phyloP scores from a whole-genome alignment of 1,140 invertebrate species.

The Aphidius gifuensis region DNA sequence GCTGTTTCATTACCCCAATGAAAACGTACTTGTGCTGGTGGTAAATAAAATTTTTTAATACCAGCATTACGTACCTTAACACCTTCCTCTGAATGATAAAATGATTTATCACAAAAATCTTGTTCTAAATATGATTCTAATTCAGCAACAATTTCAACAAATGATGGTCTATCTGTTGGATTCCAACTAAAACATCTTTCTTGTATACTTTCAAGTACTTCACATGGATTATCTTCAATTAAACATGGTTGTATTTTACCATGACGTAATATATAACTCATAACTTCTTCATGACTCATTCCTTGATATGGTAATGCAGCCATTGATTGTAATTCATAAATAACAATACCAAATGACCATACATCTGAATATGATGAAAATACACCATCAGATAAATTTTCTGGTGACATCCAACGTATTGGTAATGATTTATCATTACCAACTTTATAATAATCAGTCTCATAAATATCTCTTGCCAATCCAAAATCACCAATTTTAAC shows the following conservation, averaged over 20 bases:
- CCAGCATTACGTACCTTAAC: constrained; percentile 40
- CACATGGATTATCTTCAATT: constrained; percentile 56
- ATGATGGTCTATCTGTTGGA: constrained; percentile 44
- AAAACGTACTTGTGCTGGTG: constrained; percentile 40
- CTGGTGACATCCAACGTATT: constrained; percentile 74
- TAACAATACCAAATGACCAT: constrained; percentile 73
- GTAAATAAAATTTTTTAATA: constrained; percentile 40
- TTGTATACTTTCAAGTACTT: constrained; percentile 52
- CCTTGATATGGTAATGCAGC: constrained; percentile 74
- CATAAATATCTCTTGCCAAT: constrained; percentile 72
- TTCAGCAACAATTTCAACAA: constrained; percentile 56
- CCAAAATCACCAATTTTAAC: constrained; percentile 75
- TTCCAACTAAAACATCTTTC: constrained; percentile 53
- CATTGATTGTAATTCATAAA: constrained; percentile 76
- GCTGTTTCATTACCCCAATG: constrained; percentile 46
- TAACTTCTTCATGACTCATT: constrained; percentile 61
- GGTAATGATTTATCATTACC: constrained; percentile 64
- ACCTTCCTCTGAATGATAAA: constrained; percentile 55
- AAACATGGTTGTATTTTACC: constrained; percentile 56
- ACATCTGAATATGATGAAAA: constrained; percentile 73
- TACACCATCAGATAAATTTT: constrained; percentile 70
- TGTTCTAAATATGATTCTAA: constrained; percentile 49
- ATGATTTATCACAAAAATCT: constrained; percentile 54
- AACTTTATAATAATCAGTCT: constrained; percentile 73
- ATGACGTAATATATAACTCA: constrained; percentile 66